Base-by-base conservation (phyloP, 2,113 vertebrate genomes). In the Gallinago paraguaiae region DNA sequence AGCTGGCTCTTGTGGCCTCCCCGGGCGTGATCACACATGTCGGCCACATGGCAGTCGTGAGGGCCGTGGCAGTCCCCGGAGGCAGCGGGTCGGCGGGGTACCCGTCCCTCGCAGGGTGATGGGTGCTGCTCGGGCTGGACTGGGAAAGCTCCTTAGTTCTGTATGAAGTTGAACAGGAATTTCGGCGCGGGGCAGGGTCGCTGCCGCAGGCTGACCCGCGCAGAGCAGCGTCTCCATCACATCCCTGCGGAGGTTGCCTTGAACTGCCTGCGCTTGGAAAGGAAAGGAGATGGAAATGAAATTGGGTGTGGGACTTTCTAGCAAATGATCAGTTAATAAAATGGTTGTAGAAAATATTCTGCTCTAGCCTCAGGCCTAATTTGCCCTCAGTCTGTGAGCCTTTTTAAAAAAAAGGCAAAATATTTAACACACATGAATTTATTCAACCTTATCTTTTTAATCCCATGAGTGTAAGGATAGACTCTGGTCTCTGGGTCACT, bases 1-100 rank as follows among this genome's bases (percentile, higher is more conserved):
- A 64, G 92, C 91, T 95, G 95, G 78, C 83, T 90, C 92, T 94
- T 92, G 93, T 95, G 88, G 92, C 50, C 92, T 82, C 45, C 5
- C 24, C 86, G 64, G 69, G 71, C 93, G 0, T 85, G 92, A 90
- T 83, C 95, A 69, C 95, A 86, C 69, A 31, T 92, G 96, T 85
- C 6, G 54, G 43, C 67, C 91, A 57, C 87, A 86, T 96, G 96
- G 64, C 0, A 7, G 41, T 31, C 39, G 68, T 30, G 7, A 9
- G 80, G 69, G 10, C 67, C 83, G 50, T 1, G 77, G 51, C 1
- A 81, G 61, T 2, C 53, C 17, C 53, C 53, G 16, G 15, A 30
- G 51, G 39, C 59, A 4, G 3, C 0, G 7, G 12, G 43, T 45
- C n/a, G 33, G 39, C 28, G 46, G 53, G 37, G 1, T 60, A 7